Evolutionary conservation across 1,140 invertebrate species (phyloP).

Genomic region (Ruditapes philippinarum): DNA sequence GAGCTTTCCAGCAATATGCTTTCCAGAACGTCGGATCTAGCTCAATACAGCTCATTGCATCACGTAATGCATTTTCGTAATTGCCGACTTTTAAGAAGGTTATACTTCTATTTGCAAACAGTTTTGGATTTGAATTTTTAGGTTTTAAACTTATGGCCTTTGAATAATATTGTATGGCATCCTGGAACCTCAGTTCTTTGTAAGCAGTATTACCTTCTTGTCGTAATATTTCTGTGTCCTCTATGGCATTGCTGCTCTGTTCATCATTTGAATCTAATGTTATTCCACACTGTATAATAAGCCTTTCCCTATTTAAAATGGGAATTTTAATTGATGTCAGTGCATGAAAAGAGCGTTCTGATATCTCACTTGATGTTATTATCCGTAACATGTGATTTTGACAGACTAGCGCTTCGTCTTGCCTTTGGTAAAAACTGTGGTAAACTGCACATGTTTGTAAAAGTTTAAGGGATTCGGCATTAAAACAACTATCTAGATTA

Average conservation of each 20-base stretch:
- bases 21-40: background rate
- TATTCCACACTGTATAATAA: background rate
- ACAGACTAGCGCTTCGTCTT: constrained; percentile 21
- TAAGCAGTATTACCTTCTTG: background rate
- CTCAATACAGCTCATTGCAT: constrained; percentile 18
- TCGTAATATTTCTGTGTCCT: background rate
- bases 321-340: background rate
- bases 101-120: background rate
- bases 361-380: background rate
- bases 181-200: background rate
- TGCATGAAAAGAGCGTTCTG: background rate
- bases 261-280: background rate
- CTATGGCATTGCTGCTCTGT: background rate
- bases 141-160: background rate
- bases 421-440: constrained; percentile 33
- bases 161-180: constrained; percentile 23
- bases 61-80: constrained; percentile 15
- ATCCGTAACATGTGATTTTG: constrained; percentile 32
- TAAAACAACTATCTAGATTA: background rate
- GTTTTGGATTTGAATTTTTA: background rate
- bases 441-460: constrained; percentile 25
- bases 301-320: background rate
- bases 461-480: background rate
- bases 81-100: background rate
- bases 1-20: constrained; percentile 26